phyloP scores from a whole-genome alignment of 2,888 invertebrate genomes.

The Xestobium rufovillosum region DNA sequence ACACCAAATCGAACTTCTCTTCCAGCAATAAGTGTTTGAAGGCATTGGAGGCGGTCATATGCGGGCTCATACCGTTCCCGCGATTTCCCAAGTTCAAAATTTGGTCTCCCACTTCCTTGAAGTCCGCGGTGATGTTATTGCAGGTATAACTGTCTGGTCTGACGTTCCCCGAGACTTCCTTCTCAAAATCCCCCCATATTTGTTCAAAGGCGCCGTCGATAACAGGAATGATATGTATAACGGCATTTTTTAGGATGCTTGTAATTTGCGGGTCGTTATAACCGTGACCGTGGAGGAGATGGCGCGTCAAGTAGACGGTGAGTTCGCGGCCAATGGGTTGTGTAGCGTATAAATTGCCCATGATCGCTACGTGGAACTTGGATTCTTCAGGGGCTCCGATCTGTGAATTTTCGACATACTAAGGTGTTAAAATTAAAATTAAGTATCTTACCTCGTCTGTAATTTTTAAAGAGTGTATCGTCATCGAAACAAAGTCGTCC shows the following conservation, averaged over 20 bases:
- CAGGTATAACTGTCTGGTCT: conserved; percentile 30
- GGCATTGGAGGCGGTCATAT: conserved; percentile 48
- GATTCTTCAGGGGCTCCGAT: conserved; percentile 69
- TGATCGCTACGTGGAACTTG: conserved; percentile 75
- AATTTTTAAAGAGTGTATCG: conserved; percentile 64
- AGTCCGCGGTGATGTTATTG: conserved; percentile 41
- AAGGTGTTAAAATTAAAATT: too few relatives aligned
- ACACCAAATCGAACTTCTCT: conserved; percentile 62
- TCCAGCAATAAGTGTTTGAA: conserved; percentile 58
- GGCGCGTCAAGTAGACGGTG: conserved; percentile 71
- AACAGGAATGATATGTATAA: conserved; percentile 73
- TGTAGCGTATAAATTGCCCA: conserved; percentile 74
- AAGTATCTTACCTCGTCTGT: conserved; percentile 56
- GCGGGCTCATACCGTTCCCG: conserved; percentile 39
- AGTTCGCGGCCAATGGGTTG: conserved; percentile 83
- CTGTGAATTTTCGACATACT: conserved; percentile 44
- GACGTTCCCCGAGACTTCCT: conserved; percentile 32
- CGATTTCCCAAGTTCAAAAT: conserved; percentile 47
- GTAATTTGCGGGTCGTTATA: conserved; percentile 60
- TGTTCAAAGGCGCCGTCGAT: conserved; percentile 52
- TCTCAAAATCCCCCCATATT: conserved; percentile 40
- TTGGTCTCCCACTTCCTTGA: conserved; percentile 59
- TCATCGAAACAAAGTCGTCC: conserved; percentile 57
- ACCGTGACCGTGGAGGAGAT: conserved; percentile 65
- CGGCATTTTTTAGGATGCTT: conserved; percentile 59